Base-by-base conservation (phyloP, 2,113 vertebrate genomes). In the Poecile atricapillus region DNA sequence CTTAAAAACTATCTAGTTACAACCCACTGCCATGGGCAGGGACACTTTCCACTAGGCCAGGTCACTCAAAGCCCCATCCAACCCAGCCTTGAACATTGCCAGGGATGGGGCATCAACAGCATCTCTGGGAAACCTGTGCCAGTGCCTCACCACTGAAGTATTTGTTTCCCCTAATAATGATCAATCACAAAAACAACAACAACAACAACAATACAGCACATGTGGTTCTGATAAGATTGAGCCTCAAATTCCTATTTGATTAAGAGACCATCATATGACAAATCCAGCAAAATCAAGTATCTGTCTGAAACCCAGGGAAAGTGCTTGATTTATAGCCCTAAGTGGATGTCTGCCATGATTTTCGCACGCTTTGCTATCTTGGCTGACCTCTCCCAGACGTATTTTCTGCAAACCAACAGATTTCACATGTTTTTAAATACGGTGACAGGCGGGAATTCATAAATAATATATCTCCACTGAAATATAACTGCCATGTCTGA, bases 391-490 rank as follows among this genome's bases (percentile, higher is more conserved):
- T 96, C 83, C 49, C 69, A 92, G 90, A 67, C 58, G 80, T 88
- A 83, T 89, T 95, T 97, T 91, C 84, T 87, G 87, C 50, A 68
- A 55, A 73, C 83, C 63, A 97, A 95, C 62, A 89, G 86, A 92
- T 83, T 92, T 95, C 90, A 71, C 79, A 46, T 95, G 93, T 96
- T 97, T 97, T 92, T 95, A 94, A 95, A 95, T 59, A 87, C 5
- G 11, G 81, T 76, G 87, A 96, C 90, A 94, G 94, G 62, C 3
- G 11, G 91, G 93, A 97, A 97, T 97, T 95, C 89, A 87, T 94
- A 94, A 97, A 94, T 94, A 93, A 97, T 91, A 35, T 84, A 89
- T 91, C 87, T 88, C 71, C 49, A 76, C 65, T 83, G 93, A 95
- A 97, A 97, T 94, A 92, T 77, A 76, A 91, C 75, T 70, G 91